Evolutionary conservation across 1,140 invertebrate genomes (phyloP), one percentile per base, ranked within the genome.

Genomic region (Druon quercuslanigerum): DNA sequence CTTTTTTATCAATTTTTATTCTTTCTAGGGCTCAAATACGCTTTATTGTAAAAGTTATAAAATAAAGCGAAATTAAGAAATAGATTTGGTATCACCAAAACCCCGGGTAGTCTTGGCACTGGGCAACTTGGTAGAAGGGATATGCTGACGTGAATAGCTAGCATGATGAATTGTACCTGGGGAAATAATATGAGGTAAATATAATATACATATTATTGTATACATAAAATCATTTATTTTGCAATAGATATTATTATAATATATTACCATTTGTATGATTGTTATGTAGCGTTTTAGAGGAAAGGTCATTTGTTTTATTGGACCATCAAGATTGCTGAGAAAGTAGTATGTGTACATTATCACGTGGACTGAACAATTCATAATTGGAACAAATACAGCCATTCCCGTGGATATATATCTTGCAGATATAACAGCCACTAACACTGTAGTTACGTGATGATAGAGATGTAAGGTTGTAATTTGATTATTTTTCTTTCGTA

Each of bases 391-490:
- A 40, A 89, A 78, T 17, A 79, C 83, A 0, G 83, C 80, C 86
- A 88, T 86, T 9, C 84, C 83, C 78, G 82, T 85, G 13, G 82
- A 71, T 19, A 80, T 75, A 33, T 80, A 80, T 85, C 93, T 95
- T 6, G 93, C 90, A 2, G 91, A 94, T 16, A 94, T 90, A 94
- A 95, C 96, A 8, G 70, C 16, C n/a, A 87, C 50, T 2, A 82
- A 17, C 13, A 85, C 74, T 92, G 95, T 95, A 74, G 94, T 91
- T 0, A 93, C 92, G 84, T 95, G 95, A 82, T 95, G 94, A 82
- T 95, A 95, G 3, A 95, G 87, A 84, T 96, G 96, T 6, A 96
- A 92, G 86, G 95, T 95, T 7, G 94, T 93, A 16, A 96, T 92
- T 92, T 96, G 94, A 73, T 93, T 93, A 73, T 93, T 91, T 80